Conservation (phyloP, 64 coral and sea anemone genomes). For the Montipora sp. region DNA sequence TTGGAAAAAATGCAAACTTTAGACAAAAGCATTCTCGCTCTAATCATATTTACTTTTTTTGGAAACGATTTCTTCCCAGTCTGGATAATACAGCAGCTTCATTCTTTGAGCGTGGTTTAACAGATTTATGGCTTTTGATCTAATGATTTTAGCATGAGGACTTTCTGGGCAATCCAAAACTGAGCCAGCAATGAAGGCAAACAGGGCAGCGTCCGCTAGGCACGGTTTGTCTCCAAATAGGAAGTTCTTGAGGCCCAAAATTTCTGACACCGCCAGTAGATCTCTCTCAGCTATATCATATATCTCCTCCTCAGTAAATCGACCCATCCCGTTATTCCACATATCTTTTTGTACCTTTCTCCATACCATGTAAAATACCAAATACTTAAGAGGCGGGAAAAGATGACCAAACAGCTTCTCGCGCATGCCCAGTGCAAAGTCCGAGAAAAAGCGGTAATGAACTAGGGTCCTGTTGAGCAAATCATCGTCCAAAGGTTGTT, state of each 20-base stretch:
- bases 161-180: slow-evolving; percentile 21
- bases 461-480: slow-evolving; percentile 42
- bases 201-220: slow-evolving; percentile 63
- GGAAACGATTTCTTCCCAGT: slow-evolving; percentile 66
- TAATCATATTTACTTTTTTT: slow-evolving; percentile 41
- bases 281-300: slow-evolving; percentile 71
- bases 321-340: slow-evolving; percentile 60
- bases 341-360: slow-evolving; percentile 24
- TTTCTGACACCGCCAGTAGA: slow-evolving; percentile 49
- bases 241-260: slow-evolving; percentile 64
- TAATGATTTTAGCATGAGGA: slow-evolving; percentile 43
- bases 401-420: slow-evolving; percentile 20
- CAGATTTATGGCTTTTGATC: slow-evolving; percentile 56
- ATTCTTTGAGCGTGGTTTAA: slow-evolving; percentile 49
- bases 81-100: slow-evolving; percentile 62
- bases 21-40: not conserved
- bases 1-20: not conserved
- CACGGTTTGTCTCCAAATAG: slow-evolving; percentile 69
- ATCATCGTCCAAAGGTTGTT: not conserved
- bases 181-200: slow-evolving; percentile 52
- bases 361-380: slow-evolving; percentile 10
- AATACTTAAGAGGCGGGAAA: slow-evolving; percentile 14
- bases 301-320: slow-evolving; percentile 61
- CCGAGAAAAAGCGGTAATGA: slow-evolving; percentile 29
- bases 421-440: not conserved